phyloP scores from a whole-genome alignment of 1,140 invertebrate species.

The Lamellibrachia luymesi region DNA sequence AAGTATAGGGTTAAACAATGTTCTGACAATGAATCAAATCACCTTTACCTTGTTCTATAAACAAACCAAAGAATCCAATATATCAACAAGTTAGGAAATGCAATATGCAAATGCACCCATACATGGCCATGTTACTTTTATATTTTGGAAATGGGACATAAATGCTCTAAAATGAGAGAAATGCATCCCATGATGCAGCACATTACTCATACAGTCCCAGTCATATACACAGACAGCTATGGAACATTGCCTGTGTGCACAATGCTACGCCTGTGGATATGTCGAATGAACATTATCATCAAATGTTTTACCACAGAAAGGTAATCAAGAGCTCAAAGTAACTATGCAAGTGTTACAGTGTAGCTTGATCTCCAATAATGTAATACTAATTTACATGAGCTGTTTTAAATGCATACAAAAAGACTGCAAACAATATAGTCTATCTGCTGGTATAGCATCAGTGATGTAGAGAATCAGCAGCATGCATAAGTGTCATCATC shows the following conservation, averaged over 20 bases:
- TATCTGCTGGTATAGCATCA: neutral
- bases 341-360: neutral
- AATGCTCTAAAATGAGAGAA: too few relatives aligned
- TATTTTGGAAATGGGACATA: neutral
- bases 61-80: neutral
- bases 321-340: neutral
- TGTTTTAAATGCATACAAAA: neutral
- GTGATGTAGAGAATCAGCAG: neutral
- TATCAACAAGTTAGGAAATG: neutral
- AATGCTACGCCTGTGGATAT: neutral
- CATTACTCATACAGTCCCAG: neutral
- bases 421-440: neutral
- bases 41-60: neutral
- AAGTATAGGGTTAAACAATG: neutral
- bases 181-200: neutral
- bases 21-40: neutral
- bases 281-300: neutral
- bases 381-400: neutral
- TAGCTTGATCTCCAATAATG: neutral
- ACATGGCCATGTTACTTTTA: neutral
- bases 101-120: neutral
- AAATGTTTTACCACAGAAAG: neutral
- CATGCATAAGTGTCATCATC: neutral
- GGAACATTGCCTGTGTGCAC: neutral
- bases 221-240: neutral